Base-by-base conservation (phyloP, 2,113 vertebrate species). In the Smithornis capensis region DNA sequence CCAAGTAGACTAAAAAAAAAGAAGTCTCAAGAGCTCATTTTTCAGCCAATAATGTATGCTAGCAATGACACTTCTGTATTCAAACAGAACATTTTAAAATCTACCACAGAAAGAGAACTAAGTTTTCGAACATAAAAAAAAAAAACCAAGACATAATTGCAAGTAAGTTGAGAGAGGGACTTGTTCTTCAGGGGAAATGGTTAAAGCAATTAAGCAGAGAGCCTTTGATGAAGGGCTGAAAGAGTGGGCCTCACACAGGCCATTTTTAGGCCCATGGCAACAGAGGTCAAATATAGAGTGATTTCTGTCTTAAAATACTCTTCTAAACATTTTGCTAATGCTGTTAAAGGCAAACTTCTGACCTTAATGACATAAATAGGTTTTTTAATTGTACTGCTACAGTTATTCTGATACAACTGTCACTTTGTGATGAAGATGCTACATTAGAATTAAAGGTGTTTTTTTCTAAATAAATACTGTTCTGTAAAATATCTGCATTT, bases 331-430 rank as follows among this genome's bases (percentile, higher is more conserved):
- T 76, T 69, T 64, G 29, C 33, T 29, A 76, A 73, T 35, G 29
- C 14, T 45, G n/a, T 38, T 88, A 67, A 45, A 87, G 79, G 12
- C 56, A 68, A 88, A 45, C 5, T 49, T n/a, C 45, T 62, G 17
- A 65, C 11, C 22, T 73, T 53, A 69, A 27, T 55, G 83, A 64
- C 1, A 2, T 15, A 50, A 57, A 49, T 2, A n/a, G 3, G 0
- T 24, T 57, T 91, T 83, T 45, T 0, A n/a, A n/a, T 16, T 74
- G 19, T 16, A 57, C 5, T 57, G 37, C 28, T 62, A 7, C 38
- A 24, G 23, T 53, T 89, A 40, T 21, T 56, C 16, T 7, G 2
- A 15, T 62, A 28, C 19, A 74, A 45, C 24, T 44, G 31, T 23
- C 35, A 33, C 18, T 77, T 73, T 35, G 49, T 40, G 47, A 68